Evolutionary conservation across 2,888 invertebrate genomes (phyloP).

Genomic region (Drymonia ruficornis): DNA sequence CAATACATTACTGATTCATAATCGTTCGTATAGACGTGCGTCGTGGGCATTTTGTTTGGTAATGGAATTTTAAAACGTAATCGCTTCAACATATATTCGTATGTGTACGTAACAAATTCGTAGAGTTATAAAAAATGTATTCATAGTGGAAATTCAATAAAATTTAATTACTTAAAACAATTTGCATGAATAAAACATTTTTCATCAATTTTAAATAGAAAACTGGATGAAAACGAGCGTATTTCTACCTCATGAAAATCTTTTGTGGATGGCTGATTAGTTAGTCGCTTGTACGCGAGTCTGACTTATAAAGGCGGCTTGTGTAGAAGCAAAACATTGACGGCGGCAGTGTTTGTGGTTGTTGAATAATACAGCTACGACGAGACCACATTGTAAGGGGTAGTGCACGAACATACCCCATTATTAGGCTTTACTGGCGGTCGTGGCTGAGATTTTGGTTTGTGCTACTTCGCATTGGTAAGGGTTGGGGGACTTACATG

Average conservation of each 20-base stretch:
- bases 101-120: too few species aligned
- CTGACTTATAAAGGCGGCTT: constrained; percentile 38
- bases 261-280: constrained; percentile 9
- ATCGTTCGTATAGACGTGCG: background rate
- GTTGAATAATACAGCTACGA: constrained; percentile 52
- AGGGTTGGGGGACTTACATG: too few species aligned
- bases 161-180: too few species aligned
- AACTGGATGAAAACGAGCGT: background rate
- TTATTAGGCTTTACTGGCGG: constrained; percentile 19
- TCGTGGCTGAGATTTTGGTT: background rate
- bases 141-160: too few species aligned
- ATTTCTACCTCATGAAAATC: background rate
- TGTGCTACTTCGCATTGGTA: background rate
- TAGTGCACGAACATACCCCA: constrained; percentile 19
- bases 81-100: too few species aligned
- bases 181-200: too few species aligned
- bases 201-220: too few species aligned
- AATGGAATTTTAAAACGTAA: too few species aligned
- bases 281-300: constrained; percentile 13
- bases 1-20: background rate
- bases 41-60: too few species aligned
- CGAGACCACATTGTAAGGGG: constrained; percentile 24
- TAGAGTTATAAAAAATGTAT: too few species aligned
- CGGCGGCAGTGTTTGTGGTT: constrained; percentile 40
- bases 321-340: constrained; percentile 31